Conservation (phyloP, 2,797 vertebrate genomes). For the Notamacropus eugenii region DNA sequence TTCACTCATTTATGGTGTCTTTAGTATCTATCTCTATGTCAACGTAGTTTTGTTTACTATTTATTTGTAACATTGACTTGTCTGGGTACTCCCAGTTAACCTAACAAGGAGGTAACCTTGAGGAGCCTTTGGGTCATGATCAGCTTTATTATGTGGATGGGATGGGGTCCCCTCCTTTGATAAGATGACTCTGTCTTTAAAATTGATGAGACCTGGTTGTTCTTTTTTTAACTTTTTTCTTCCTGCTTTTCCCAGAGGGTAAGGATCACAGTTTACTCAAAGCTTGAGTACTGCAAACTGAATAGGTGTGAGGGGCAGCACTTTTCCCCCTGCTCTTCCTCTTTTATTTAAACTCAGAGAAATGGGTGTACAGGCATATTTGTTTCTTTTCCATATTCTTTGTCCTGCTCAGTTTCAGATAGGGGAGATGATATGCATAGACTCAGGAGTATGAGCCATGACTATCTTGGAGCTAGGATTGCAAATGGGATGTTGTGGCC, state of each 20-base stretch:
- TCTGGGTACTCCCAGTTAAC: not conserved
- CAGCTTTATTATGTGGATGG: not conserved
- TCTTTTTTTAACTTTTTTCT: not conserved
- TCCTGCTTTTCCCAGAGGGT: not conserved
- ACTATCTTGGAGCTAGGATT: not conserved
- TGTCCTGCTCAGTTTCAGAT: not conserved
- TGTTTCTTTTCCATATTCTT: not conserved
- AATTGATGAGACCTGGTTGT: not conserved
- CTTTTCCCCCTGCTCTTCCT: not conserved
- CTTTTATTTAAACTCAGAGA: not conserved
- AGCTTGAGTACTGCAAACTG: not conserved
- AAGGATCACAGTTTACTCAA: not conserved
- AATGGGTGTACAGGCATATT: not conserved
- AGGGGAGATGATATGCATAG: not conserved
- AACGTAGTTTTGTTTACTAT: not conserved
- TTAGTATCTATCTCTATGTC: not conserved
- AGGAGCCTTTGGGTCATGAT: not conserved
- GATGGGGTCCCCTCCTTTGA: not conserved
- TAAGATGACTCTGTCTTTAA: not conserved
- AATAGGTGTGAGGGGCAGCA: not conserved
- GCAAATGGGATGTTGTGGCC: not conserved
- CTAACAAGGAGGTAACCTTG: not conserved
- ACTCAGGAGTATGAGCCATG: not conserved
- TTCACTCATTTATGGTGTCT: not conserved
- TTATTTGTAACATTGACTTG: not conserved